phyloP scores from a whole-genome alignment of 2,113 vertebrate species.

The Ptilorrhoa leucosticta region DNA sequence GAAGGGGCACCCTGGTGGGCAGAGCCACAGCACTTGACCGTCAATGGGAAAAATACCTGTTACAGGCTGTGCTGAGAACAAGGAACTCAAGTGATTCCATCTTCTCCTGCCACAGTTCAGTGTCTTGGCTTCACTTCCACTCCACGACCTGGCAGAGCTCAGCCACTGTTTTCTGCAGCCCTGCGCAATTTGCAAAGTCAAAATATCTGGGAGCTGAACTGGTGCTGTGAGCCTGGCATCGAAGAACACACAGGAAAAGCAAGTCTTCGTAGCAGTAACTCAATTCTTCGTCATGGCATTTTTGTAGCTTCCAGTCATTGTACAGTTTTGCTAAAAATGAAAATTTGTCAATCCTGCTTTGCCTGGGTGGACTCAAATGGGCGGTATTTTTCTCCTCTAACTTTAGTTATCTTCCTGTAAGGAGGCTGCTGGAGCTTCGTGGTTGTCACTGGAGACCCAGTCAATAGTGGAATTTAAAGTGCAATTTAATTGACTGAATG shows the following conservation, averaged over 20 bases:
- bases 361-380: not conserved
- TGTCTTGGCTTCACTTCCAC: not conserved
- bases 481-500: not conserved
- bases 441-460: not conserved
- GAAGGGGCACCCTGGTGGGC: not conserved
- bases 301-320: not conserved
- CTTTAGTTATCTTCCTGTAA: not conserved
- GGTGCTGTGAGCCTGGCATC: not conserved
- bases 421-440: not conserved
- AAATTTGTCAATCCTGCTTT: not conserved
- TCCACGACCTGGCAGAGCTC: not conserved
- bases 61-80: not conserved
- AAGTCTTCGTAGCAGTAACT: not conserved
- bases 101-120: not conserved
- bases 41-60: not conserved
- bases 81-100: not conserved
- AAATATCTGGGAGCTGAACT: not conserved
- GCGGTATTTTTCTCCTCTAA: not conserved
- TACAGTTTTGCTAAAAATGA: not conserved
- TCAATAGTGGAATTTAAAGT: not conserved
- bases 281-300: not conserved
- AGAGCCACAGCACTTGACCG: not conserved
- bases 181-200: not conserved
- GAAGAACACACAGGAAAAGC: not conserved
- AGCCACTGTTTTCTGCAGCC: not conserved